phyloP scores from a whole-genome alignment of 2,113 vertebrate genomes.

The Ciconia stormi region DNA sequence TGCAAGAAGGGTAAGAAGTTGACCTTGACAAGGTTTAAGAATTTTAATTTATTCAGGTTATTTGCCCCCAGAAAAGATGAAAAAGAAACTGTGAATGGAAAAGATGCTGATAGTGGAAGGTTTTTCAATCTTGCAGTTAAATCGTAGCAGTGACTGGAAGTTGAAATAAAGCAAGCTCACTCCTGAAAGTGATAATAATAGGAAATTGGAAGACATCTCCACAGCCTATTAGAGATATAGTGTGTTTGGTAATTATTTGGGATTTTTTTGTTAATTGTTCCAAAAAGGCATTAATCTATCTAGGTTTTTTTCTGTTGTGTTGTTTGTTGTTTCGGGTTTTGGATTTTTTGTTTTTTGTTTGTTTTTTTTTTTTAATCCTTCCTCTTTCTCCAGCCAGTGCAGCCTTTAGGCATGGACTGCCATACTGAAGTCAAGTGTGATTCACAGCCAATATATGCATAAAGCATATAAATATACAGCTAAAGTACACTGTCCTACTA shows the following conservation, averaged over 20 bases:
- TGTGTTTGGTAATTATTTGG: not conserved
- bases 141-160: not conserved
- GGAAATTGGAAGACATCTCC: not conserved
- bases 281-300: not conserved
- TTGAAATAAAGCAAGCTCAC: not conserved
- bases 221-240: not conserved
- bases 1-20: not conserved
- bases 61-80: not conserved
- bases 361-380: not conserved
- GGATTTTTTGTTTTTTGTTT: not conserved
- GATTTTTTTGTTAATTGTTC: not conserved
- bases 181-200: not conserved
- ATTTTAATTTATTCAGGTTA: not conserved
- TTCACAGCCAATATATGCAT: not conserved
- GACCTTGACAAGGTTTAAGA: not conserved
- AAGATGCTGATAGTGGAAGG: not conserved
- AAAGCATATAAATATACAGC: not conserved
- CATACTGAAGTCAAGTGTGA: not conserved
- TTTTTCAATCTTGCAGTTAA: not conserved
- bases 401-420: not conserved
- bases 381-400: not conserved
- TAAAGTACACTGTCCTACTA: not conserved
- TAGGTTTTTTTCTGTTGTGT: not conserved
- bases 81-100: not conserved
- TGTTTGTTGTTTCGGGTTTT: not conserved